Base-by-base conservation (phyloP, 2,888 invertebrate species). In the Trilocha varians region DNA sequence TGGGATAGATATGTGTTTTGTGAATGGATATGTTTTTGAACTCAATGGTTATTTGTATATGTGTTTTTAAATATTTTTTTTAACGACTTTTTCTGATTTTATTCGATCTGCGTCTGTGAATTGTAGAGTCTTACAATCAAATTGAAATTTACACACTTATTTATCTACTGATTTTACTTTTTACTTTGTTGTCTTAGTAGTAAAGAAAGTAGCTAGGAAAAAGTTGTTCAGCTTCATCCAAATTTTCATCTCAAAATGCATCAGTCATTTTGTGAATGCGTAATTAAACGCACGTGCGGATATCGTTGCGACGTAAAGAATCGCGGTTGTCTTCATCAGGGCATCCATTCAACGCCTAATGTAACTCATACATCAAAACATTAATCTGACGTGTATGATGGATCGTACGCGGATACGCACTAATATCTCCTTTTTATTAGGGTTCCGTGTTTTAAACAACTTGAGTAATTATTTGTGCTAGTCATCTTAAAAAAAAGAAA, bases 371-470 rank as follows among this genome's bases (percentile, higher is more conserved):
- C 72, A 74, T 75, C 74, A 72, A 50, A 70, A 62, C 69, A 77
- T 72, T 82, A 80, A 82, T 78, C 77, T 72, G 70, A 66, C 70
- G 49, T 50, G 41, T 48, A 65, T 83, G 84, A 84, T 79, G 70
- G 78, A 83, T 85, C 59, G 68, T 53, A 46, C 50, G 56, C 55
- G 53, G 55, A 61, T 58, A 52, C 48, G 48, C 50, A 44, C 52
- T 49, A 49, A 50, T 50, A 49, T 50, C 34, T 43, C 34, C 33
- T 34, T 13, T 43, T 43, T 38, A 39, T 39, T 40, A 39, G 39
- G 39, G 33, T 39, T 36, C 18, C 52, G 51, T 55, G 55, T 57
- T 57, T 57, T 25, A 25, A 25, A 25, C 2, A 25, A 25, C 25
- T 6, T 25, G 11, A 9, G 6, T 25, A 9, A 11, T 25, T 5